phyloP scores from a whole-genome alignment of 2,888 invertebrate genomes.

The Pheosia tremula region DNA sequence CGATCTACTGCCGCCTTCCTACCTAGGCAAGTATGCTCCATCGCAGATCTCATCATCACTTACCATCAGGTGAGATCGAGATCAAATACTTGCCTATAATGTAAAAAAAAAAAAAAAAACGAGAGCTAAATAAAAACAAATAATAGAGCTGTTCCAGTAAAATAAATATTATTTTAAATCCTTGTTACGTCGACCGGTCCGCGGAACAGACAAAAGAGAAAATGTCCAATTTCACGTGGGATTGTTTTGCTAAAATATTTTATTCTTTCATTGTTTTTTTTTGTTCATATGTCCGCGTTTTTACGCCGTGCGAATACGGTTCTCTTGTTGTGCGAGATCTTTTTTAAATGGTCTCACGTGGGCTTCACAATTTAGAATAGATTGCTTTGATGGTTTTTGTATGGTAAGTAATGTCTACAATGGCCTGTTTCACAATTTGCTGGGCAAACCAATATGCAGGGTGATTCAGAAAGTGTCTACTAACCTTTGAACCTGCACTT shows the following conservation, averaged over 20 bases:
- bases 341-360: conserved; percentile 19
- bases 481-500: too few relatives aligned
- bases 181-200: conserved; percentile 36
- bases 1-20: too few relatives aligned
- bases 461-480: too few relatives aligned
- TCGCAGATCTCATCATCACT: too few relatives aligned
- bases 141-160: conserved; percentile 23
- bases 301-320: conserved; percentile 45
- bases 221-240: conserved; percentile 44
- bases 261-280: conserved; percentile 32
- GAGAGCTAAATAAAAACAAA: neutral
- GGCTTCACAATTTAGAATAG: neutral
- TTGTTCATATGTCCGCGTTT: conserved; percentile 42
- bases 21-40: too few relatives aligned
- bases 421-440: too few relatives aligned
- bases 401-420: too few relatives aligned
- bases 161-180: conserved; percentile 42
- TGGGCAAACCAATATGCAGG: too few relatives aligned
- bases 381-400: too few relatives aligned
- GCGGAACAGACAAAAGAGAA: conserved; percentile 46
- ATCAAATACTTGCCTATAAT: too few relatives aligned
- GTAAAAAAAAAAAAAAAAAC: too few relatives aligned
- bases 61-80: too few relatives aligned
- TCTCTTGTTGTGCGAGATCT: conserved; percentile 32
- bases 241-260: conserved; percentile 50